These are phyloP conservation scores for Spisula solida DNA, from an alignment of 2,888 invertebrate genomes.

Conservation along the genomic window DNA sequence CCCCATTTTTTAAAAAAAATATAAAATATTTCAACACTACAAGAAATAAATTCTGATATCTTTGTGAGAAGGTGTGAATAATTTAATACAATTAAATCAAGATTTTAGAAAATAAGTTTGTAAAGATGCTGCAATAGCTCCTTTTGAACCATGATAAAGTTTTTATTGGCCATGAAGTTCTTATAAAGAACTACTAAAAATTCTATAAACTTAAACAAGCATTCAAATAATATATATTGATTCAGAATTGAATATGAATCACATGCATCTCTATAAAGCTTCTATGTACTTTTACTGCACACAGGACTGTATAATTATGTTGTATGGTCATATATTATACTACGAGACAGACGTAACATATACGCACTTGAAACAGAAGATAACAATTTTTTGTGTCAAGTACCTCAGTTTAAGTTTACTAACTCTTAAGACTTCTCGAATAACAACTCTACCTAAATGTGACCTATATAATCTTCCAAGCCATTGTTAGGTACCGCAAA, in stretches of 20 bases:
- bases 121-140: too few species aligned
- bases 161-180: too few species aligned
- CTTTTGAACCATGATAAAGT: too few species aligned
- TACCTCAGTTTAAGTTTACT: constrained; percentile 18
- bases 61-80: too few species aligned
- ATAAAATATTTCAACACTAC: too few species aligned
- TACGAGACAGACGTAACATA: constrained; percentile 19
- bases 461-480: constrained; percentile 15
- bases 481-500: neutral
- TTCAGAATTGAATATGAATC: neutral
- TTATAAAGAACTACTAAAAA: too few species aligned
- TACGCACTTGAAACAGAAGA: neutral
- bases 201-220: neutral
- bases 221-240: neutral
- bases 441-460: neutral
- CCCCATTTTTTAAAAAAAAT: too few species aligned
- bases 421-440: neutral
- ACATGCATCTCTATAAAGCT: neutral
- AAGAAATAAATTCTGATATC: too few species aligned
- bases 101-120: too few species aligned
- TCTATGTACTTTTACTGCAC: neutral
- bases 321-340: constrained; percentile 11
- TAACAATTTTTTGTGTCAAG: constrained; percentile 26
- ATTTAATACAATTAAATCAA: too few species aligned
- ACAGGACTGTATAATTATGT: neutral